These are phyloP conservation scores for Cariama cristata DNA, from an alignment of 2,113 vertebrate genomes.

Conservation along the genomic window DNA sequence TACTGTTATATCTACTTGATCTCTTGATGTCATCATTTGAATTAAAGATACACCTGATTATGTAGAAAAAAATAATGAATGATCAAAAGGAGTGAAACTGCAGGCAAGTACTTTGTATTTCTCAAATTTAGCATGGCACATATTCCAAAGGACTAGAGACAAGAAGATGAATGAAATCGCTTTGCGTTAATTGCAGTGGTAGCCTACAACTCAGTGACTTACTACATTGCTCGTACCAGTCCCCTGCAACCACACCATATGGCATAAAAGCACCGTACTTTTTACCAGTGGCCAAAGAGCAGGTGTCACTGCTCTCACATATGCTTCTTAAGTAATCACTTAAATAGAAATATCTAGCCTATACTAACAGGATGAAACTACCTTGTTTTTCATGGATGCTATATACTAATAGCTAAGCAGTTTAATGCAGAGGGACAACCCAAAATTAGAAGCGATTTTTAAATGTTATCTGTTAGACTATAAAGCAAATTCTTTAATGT, in stretches of 20 bases:
- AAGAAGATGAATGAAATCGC: neutral
- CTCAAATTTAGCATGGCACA: neutral
- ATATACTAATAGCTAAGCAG: neutral
- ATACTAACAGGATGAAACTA: neutral
- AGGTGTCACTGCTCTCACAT: neutral
- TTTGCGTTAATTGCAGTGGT: neutral
- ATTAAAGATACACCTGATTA: neutral
- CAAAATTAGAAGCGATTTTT: neutral
- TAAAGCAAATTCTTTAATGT: neutral
- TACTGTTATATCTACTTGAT: neutral
- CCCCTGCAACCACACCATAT: neutral
- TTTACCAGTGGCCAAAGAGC: neutral
- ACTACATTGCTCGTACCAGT: neutral
- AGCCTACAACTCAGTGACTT: neutral
- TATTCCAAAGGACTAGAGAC: neutral
- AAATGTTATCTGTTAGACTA: neutral
- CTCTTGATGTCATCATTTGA: neutral
- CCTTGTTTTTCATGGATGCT: neutral
- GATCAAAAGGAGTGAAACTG: neutral
- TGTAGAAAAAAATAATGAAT: neutral
- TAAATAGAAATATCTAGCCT: neutral
- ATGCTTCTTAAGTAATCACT: neutral
- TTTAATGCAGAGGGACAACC: neutral
- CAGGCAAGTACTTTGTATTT: neutral
- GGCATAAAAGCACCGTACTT: rapidly evolving